Percentiles rank a stretch among this genome's conserved stretches.
These are phyloP conservation scores for Protaetia brevitarsis DNA, from an alignment of 1,140 invertebrate genomes.

Conservation along the genomic window DNA sequence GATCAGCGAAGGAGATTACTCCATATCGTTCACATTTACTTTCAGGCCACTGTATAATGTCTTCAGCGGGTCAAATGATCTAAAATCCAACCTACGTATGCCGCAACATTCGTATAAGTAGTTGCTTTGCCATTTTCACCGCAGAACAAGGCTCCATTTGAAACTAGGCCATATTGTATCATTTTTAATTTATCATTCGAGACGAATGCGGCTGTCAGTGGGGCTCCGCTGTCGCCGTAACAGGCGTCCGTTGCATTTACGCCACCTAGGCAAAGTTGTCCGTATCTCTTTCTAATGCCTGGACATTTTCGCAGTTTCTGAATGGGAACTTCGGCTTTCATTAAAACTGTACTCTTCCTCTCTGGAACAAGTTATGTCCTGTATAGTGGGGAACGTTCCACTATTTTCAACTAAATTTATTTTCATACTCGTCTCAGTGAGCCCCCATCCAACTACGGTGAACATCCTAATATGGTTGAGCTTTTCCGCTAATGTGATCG, in stretches of 20 bases:
- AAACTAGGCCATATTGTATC: constrained; percentile 22
- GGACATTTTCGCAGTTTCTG: not conserved
- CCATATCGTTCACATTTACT: too few species aligned
- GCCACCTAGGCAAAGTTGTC: constrained; percentile 31
- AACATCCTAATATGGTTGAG: not conserved
- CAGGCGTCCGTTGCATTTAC: constrained; percentile 19
- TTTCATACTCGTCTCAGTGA: not conserved
- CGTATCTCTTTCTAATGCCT: not conserved
- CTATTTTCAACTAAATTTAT: not conserved
- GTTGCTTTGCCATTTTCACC: constrained; percentile 28
- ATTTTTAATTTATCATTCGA: not conserved
- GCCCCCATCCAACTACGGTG: not conserved
- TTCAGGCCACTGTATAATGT: too few species aligned
- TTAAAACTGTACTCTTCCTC: constrained; percentile 30
- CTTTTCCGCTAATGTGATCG: not conserved
- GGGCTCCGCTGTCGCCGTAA: constrained; percentile 25
- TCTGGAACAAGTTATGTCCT: constrained; percentile 22
- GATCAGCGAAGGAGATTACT: too few species aligned
- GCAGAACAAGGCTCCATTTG: constrained; percentile 6
- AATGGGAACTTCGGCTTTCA: constrained; percentile 25
- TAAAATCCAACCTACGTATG: constrained; percentile 30
- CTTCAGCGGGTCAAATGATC: constrained; percentile 23
- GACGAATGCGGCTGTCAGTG: not conserved
- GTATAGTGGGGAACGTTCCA: too few species aligned
- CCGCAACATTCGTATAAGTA: constrained; percentile 23